Base-by-base conservation (phyloP, 2,797 vertebrate genomes). In the Falco columbarius region DNA sequence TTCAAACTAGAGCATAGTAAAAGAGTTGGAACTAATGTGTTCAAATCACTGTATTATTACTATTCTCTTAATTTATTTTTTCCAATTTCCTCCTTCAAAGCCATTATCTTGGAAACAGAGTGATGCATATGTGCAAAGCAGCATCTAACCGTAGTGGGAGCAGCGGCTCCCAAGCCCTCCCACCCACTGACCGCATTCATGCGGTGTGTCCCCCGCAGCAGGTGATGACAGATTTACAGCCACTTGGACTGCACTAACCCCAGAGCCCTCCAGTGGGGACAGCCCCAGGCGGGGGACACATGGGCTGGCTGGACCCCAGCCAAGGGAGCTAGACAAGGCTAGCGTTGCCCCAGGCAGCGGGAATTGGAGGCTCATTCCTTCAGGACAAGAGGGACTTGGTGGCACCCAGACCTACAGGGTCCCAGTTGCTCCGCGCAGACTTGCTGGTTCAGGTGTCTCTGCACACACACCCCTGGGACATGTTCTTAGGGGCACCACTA, bases 161-260 rank as follows among this genome's bases (percentile, higher is more conserved):
- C n/a, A 71, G 52, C 3, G 49, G 58, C 17, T 91, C 27, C 59
- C 51, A 75, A 63, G 20, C n/a, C 52, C 30, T 59, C 20, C 32
- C 24, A 52, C 6, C 12, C 29, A 52, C 58, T 0, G 21, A n/a
- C 30, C 9, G 2, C 38, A 80, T 30, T 47, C 13, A 16, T 2
- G 8, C 22, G 10, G 38, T 38, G 38, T 11, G 38, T 32, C 56
- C 55, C 29, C 49, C 66, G 52, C 51, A 68, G 42, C 44, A 56
- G 51, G 27, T 5, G 56, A 32, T 27, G 66, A 82, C 15, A 52
- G 72, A 76, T 40, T 75, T 56, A 49, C 10, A 46, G 42, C 47
- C 40, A 40, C 26, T 44, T 52, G 0, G 0, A 63, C 9, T 4
- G 30, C 5, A 1, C 34, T 27, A 79, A 17, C 34, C 40, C 75